Evolutionary conservation across 2,797 vertebrate species (phyloP).

Genomic region (Decapterus maruadsi): DNA sequence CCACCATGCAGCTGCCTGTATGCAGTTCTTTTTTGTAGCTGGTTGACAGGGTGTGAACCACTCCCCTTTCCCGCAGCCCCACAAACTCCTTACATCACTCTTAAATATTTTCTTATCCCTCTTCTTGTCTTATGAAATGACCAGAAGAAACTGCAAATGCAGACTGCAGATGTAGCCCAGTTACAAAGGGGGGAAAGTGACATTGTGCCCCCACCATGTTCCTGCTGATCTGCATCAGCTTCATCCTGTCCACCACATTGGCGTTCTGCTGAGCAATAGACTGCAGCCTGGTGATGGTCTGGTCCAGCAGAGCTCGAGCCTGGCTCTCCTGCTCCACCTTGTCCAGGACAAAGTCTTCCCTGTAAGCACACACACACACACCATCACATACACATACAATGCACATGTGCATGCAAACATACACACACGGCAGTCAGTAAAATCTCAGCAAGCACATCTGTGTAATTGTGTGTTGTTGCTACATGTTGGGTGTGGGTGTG

Average conservation of each 20-base stretch:
- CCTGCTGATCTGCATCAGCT: slow-evolving; percentile 81
- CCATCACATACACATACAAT: slow-evolving; percentile 1
- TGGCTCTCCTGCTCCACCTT: slow-evolving; percentile 70
- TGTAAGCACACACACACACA: slow-evolving; percentile 43
- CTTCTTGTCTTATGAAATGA: neutral
- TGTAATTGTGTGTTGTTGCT: too few species aligned
- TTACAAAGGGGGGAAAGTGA: neutral
- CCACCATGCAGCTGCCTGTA: neutral
- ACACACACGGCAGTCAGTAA: neutral
- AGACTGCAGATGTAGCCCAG: neutral
- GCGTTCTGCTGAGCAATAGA: slow-evolving; percentile 64
- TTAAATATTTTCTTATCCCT: neutral
- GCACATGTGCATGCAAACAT: neutral
- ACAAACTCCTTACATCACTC: neutral
- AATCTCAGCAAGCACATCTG: too few species aligned
- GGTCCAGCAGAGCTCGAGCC: slow-evolving; percentile 74
- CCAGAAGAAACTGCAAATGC: neutral
- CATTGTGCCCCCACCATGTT: slow-evolving; percentile 75
- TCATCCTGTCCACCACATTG: slow-evolving; percentile 85
- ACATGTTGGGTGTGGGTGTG: neutral
- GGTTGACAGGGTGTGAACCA: neutral
- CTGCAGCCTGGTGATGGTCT: slow-evolving; percentile 72
- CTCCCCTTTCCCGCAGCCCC: neutral
- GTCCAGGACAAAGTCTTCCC: slow-evolving; percentile 82
- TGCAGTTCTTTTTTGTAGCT: neutral